phyloP scores from a whole-genome alignment of 1,140 invertebrate genomes.

The Scylla paramamosain region DNA sequence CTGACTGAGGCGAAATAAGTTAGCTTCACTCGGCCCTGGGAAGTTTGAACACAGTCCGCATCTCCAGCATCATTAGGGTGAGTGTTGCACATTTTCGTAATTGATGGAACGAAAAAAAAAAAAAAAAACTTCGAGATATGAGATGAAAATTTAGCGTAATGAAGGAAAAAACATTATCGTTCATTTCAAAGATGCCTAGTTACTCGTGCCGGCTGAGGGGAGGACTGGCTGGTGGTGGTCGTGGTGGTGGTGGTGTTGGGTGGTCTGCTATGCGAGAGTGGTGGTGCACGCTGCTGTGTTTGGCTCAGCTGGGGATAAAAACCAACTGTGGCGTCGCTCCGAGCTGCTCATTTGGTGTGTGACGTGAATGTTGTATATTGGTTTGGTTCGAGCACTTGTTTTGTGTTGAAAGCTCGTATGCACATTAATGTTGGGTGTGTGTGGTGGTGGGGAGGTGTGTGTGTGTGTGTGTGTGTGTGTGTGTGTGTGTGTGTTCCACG shows the following conservation, averaged over 20 bases:
- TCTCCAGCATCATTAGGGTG: neutral
- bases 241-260: neutral
- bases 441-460: too few species aligned
- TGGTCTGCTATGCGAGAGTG: neutral
- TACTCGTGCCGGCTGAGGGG: neutral
- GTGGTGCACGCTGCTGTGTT: too few species aligned
- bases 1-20: neutral
- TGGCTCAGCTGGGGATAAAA: too few species aligned
- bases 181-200: neutral
- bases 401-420: neutral
- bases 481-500: too few species aligned
- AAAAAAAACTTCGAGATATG: neutral
- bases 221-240: neutral
- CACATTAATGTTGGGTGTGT: too few species aligned
- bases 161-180: constrained; percentile 8
- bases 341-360: too few species aligned
- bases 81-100: neutral
- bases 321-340: too few species aligned
- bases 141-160: constrained; percentile 28
- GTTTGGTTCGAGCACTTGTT: neutral
- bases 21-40: neutral
- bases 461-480: neutral
- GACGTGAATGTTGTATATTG: too few species aligned
- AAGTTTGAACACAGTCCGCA: neutral
- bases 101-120: neutral